A percentile compares a stretch with the other conserved stretches of the same genome.
Evolutionary conservation across 1,140 invertebrate genomes (phyloP).

Genomic region (Pogonognathellus flavescens): DNA sequence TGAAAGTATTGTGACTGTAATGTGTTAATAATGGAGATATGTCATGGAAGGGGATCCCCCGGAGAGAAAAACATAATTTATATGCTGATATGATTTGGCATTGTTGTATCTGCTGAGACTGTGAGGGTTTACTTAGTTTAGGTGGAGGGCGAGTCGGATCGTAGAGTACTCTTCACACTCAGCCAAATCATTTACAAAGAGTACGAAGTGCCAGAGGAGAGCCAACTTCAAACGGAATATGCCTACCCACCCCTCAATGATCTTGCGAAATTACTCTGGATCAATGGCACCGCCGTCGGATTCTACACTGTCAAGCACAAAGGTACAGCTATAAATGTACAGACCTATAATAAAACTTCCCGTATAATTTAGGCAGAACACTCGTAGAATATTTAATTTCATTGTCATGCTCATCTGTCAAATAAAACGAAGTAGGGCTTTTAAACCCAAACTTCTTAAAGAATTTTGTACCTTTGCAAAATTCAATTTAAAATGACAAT

Average conservation of each 20-base stretch:
- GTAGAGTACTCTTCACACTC: slow-evolving; percentile 62
- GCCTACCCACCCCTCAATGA: slow-evolving; percentile 66
- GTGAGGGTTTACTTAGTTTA: slow-evolving; percentile 40
- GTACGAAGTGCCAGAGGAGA: slow-evolving; percentile 59
- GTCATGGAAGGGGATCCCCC: slow-evolving; percentile 17
- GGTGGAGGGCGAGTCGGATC: slow-evolving; percentile 63
- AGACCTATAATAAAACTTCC: background rate
- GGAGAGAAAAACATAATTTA: slow-evolving; percentile 29
- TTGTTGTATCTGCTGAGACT: background rate
- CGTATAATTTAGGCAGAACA: background rate
- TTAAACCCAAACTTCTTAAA: too few relatives aligned
- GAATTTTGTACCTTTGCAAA: too few relatives aligned
- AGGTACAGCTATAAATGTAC: slow-evolving; percentile 60
- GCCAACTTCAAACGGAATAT: slow-evolving; percentile 62
- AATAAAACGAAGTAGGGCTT: too few relatives aligned
- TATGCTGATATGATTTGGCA: slow-evolving; percentile 13
- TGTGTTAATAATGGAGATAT: slow-evolving; percentile 35
- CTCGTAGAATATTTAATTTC: too few relatives aligned
- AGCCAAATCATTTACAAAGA: slow-evolving; percentile 67
- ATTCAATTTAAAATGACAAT: too few relatives aligned
- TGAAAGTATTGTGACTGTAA: slow-evolving; percentile 36
- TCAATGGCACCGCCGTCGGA: slow-evolving; percentile 65
- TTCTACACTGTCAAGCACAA: slow-evolving; percentile 68
- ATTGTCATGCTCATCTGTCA: too few relatives aligned
- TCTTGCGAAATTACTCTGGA: slow-evolving; percentile 67